Base-by-base conservation (phyloP, 2,888 invertebrate species). In the Ormyrus rosae region DNA sequence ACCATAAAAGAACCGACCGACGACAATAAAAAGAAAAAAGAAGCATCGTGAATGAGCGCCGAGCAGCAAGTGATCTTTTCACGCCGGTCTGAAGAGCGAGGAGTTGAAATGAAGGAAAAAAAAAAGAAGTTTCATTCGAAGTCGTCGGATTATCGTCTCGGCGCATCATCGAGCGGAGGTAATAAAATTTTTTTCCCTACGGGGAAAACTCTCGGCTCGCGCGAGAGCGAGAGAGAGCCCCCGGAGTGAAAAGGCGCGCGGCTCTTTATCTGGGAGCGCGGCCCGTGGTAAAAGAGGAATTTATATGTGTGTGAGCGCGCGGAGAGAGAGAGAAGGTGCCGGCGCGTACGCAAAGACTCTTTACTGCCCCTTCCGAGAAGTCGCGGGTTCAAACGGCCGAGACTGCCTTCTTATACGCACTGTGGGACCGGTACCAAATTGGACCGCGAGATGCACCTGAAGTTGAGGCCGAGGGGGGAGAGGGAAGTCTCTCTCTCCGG, bases 301-400 rank as follows among this genome's bases (percentile, higher is more conserved):
- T 74, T 80, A 69, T 64, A 69, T 46, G 63, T 56, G 60, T 56
- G 64, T 4, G 34, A 34, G 34, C 34, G 34, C 34, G 4, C 34
- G 34, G 19, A 19, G 19, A 19, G 19, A 19, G 19, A 19, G 19
- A 19, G 19, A 19, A 13, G 48, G 50, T 61, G n/a, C 11, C 55
- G 50, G 45, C 8, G 46, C 45, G 53, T 10, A 53, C 7, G 34
- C 2, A 46, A 45, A 69, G 60, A 2, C 8, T 13, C 61, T 78
- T 78, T 64, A 71, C 64, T 46, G 45, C 51, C 70, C 50, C 53
- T 80, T 80, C 80, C 48, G 7, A 69, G 79, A 79, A 79, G 19
- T 72, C 53, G 63, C 19, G 61, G 13, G 46, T 8, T 8, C 60
- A 71, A 10, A 56, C 50, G 34, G 34, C 34, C 34, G 53, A 70